phyloP scores from a whole-genome alignment of 2,888 invertebrate genomes.

The Eupithecia dodoneata region DNA sequence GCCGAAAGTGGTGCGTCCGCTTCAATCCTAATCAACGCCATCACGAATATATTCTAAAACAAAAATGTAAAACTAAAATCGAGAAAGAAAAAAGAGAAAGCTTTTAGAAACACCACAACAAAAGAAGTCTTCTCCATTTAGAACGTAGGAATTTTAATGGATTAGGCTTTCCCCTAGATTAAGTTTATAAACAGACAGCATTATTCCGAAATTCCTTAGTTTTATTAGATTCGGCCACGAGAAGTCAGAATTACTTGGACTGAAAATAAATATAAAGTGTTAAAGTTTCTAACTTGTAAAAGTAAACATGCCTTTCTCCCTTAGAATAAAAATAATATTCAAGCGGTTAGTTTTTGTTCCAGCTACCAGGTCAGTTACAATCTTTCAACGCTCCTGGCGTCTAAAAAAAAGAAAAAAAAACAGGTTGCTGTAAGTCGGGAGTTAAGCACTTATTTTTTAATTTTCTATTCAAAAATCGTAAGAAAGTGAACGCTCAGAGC shows the following conservation, averaged over 20 bases:
- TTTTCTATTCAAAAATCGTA: conserved; percentile 73
- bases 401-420: conserved; percentile 12
- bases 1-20: not conserved
- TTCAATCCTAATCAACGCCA: conserved; percentile 13
- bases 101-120: conserved; percentile 36
- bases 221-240: not conserved
- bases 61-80: conserved; percentile 9
- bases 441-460: conserved; percentile 45
- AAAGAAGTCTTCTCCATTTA: conserved; percentile 47
- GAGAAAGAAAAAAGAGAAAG: not conserved
- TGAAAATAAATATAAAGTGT: not conserved
- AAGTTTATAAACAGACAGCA: conserved; percentile 61
- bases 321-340: not conserved
- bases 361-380: not conserved
- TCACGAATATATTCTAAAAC: not conserved
- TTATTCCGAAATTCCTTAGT: conserved; percentile 15
- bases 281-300: not conserved
- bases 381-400: not conserved
- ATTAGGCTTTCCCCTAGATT: conserved; percentile 59
- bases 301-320: not conserved
- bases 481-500: conserved; percentile 73
- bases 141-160: conserved; percentile 68
- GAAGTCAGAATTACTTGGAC: conserved; percentile 1
- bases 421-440: conserved; percentile 16
- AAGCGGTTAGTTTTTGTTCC: not conserved